Base-by-base conservation (phyloP, 2,797 vertebrate genomes). In the Molossus alvarezi region DNA sequence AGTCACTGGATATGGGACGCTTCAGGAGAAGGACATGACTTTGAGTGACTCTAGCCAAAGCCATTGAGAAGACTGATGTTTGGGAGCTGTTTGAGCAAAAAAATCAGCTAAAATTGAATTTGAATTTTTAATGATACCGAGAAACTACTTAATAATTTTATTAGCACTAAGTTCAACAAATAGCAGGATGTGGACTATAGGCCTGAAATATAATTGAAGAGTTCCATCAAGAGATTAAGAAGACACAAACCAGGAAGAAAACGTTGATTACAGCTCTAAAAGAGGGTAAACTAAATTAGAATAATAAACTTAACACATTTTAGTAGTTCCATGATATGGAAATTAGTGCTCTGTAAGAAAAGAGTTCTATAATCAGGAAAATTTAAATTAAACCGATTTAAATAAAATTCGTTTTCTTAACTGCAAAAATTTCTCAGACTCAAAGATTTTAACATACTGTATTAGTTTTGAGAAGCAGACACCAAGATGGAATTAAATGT, bases 91-190 rank as follows among this genome's bases (percentile, higher is more conserved):
- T 60, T 84, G 41, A 45, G 41, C 41, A 45, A 45, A 45, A 60
- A 45, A 58, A 69, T 87, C 23, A 87, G 33, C 33, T 77, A 77
- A 88, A 90, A 71, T 75, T 9, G 12, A 87, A 79, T 90, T 94
- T 25, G 14, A 83, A 11, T 82, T 95, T 85, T 92, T 65, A 75
- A 82, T 92, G 67, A 77, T 76, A 55, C 20, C 18, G 77, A 87
- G 71, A 82, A 81, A 55, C 20, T 41, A 21, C n/a, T 64, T 81
- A 86, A 82, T 76, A 84, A 67, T 94, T 83, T 29, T 75, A 62
- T 83, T 53, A 72, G 41, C 6, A 45, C 8, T 41, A 41, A 88
- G 45, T 89, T 53, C 29, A 79, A 60, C 9, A 55, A 80, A 87
- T 8, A 77, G 48, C 53, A 83, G 29, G 5, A 18, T 94, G 11